A percentile compares a stretch with the other conserved stretches of the same genome.
These are phyloP conservation scores for Esperia sulphurella DNA, from an alignment of 2,888 invertebrate species.

Conservation along the genomic window DNA sequence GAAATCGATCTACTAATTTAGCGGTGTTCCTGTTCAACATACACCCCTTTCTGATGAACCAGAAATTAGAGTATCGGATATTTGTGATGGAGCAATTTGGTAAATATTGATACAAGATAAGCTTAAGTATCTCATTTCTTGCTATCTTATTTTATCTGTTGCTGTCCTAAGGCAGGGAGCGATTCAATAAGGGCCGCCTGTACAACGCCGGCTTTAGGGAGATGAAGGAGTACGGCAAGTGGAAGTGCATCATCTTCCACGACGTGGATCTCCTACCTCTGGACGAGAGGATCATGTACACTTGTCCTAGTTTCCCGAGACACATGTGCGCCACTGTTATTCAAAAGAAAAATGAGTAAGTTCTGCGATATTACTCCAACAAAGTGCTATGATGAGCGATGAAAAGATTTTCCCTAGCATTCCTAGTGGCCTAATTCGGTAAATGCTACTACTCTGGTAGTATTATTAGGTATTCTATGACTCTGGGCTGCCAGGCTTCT, in stretches of 20 bases:
- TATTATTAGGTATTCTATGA: too few relatives aligned
- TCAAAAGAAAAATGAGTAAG: slow-evolving; percentile 24
- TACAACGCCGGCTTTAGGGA: slow-evolving; percentile 96
- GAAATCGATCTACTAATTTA: slow-evolving; percentile 87
- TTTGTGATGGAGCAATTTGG: slow-evolving; percentile 92
- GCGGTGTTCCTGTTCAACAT: slow-evolving; percentile 91
- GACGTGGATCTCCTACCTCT: slow-evolving; percentile 95
- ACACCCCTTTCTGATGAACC: slow-evolving; percentile 93
- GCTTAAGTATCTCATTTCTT: too few relatives aligned
- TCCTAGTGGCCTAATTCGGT: too few relatives aligned
- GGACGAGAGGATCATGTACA: slow-evolving; percentile 91
- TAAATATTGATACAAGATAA: too few relatives aligned
- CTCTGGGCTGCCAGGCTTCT: background rate
- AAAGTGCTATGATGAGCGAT: too few relatives aligned
- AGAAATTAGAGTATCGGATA: slow-evolving; percentile 87
- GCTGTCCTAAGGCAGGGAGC: slow-evolving; percentile 31
- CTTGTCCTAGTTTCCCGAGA: slow-evolving; percentile 90
- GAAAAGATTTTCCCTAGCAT: too few relatives aligned
- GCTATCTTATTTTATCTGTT: too few relatives aligned
- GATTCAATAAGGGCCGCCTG: slow-evolving; percentile 93
- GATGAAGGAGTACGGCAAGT: slow-evolving; percentile 83
- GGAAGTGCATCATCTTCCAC: slow-evolving; percentile 94
- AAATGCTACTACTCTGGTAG: too few relatives aligned
- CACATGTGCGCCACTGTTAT: slow-evolving; percentile 87
- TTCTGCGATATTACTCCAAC: too few relatives aligned